A percentile compares a stretch with the other conserved stretches of the same genome.
Conservation (phyloP, 2,113 vertebrate species). For the Dinomys branickii region DNA sequence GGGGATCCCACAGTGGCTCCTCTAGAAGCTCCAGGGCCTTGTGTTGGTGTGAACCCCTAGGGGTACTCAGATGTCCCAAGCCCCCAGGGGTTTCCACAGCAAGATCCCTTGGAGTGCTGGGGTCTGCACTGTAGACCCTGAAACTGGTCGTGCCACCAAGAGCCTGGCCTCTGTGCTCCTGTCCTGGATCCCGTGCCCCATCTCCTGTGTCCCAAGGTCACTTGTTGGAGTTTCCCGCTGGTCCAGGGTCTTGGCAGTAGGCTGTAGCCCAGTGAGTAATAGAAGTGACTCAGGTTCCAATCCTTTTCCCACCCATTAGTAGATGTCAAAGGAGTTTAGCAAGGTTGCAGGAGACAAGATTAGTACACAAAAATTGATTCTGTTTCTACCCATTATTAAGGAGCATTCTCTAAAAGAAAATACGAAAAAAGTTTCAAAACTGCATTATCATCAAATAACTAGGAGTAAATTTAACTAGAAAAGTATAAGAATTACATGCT, state of each 20-base stretch:
- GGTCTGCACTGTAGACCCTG: not conserved
- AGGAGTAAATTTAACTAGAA: not conserved
- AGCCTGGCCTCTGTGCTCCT: not conserved
- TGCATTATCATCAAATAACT: not conserved
- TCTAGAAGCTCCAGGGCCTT: not conserved
- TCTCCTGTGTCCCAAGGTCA: not conserved
- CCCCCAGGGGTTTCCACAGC: not conserved
- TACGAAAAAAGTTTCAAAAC: not conserved
- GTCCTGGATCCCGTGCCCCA: not conserved
- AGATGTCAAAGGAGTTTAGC: not conserved
- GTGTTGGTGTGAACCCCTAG: not conserved
- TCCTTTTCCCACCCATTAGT: not conserved
- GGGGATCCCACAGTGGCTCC: accelerated
- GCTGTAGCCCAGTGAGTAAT: too few relatives aligned
- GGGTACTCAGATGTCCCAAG: not conserved
- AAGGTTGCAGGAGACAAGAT: too few relatives aligned
- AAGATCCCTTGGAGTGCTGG: not conserved
- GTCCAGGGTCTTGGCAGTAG: not conserved
- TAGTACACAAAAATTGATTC: not conserved
- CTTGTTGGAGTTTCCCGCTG: too few relatives aligned
- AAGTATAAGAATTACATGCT: not conserved
- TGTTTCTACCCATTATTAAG: not conserved
- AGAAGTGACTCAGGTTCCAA: not conserved
- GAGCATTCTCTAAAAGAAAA: not conserved
- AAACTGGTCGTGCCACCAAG: accelerated